Conservation (phyloP, 2,797 vertebrate species). For the Rhabdomys pumilio region DNA sequence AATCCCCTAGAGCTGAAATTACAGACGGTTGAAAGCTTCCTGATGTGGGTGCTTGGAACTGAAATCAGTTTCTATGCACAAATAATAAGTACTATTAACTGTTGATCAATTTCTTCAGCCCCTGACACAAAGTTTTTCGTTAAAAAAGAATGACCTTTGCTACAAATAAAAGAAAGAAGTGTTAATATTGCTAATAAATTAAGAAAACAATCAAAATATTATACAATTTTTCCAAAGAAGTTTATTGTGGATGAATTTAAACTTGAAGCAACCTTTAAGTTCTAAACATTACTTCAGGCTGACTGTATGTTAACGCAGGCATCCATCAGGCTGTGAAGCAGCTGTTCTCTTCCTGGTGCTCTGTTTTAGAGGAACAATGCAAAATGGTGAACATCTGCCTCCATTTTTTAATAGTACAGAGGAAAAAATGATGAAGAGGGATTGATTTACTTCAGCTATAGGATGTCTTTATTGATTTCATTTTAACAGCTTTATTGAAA, state of each 20-base stretch:
- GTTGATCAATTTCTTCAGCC: neutral
- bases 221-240: neutral
- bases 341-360: neutral
- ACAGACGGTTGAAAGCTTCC: neutral
- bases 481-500: neutral
- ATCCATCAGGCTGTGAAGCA: neutral
- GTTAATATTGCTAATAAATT: neutral
- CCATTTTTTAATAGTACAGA: neutral
- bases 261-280: neutral
- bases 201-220: neutral
- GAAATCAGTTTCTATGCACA: neutral
- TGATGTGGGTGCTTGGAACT: neutral
- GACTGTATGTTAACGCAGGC: neutral
- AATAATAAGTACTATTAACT: too few relatives aligned
- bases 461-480: neutral
- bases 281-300: neutral
- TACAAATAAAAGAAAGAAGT: neutral
- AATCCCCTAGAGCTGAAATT: neutral
- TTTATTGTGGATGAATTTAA: neutral
- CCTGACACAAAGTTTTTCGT: neutral
- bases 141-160: neutral
- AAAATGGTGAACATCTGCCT: neutral
- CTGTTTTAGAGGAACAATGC: neutral
- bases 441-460: conserved; percentile 7
- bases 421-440: neutral